Evolutionary conservation across 64 coral and sea anemone species (phyloP).

Genomic region (Orbicella faveolata): DNA sequence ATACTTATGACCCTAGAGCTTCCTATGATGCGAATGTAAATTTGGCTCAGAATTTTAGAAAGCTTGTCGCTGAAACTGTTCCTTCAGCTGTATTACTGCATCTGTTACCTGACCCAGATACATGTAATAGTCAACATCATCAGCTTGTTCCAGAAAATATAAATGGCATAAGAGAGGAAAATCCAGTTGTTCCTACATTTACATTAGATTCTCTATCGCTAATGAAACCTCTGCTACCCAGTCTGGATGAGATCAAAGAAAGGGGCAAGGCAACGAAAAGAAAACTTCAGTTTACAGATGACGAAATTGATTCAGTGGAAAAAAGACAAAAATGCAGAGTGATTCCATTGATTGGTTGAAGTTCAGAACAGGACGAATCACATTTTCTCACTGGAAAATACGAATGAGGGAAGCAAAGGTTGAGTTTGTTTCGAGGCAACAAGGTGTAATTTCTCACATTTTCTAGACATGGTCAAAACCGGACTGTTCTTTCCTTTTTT

Average conservation of each 20-base stretch:
- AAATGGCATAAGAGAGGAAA: background rate
- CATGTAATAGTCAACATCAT: too few species aligned
- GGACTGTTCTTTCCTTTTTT: too few species aligned
- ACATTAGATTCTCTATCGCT: constrained; percentile 11
- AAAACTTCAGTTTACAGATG: constrained; percentile 15
- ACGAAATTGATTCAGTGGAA: constrained; percentile 20
- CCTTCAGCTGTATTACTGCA: constrained; percentile 31
- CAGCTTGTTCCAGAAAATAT: too few species aligned
- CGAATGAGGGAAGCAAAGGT: too few species aligned
- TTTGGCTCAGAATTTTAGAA: constrained; percentile 43
- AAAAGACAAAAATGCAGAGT: constrained; percentile 52
- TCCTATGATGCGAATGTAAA: constrained; percentile 14
- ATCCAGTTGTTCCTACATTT: background rate
- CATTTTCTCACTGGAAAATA: constrained; percentile 69
- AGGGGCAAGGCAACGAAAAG: background rate
- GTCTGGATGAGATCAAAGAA: constrained; percentile 33
- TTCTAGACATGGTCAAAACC: too few species aligned
- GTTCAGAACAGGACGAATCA: constrained; percentile 60
- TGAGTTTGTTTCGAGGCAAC: too few species aligned
- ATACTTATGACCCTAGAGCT: constrained; percentile 34
- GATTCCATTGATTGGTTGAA: constrained; percentile 48
- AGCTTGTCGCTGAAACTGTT: constrained; percentile 29
- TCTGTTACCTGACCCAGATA: constrained; percentile 27
- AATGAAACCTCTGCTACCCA: constrained; percentile 39
- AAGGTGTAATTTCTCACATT: too few species aligned